phyloP scores from a whole-genome alignment of 2,888 invertebrate genomes.

The Stratiomys singularior region DNA sequence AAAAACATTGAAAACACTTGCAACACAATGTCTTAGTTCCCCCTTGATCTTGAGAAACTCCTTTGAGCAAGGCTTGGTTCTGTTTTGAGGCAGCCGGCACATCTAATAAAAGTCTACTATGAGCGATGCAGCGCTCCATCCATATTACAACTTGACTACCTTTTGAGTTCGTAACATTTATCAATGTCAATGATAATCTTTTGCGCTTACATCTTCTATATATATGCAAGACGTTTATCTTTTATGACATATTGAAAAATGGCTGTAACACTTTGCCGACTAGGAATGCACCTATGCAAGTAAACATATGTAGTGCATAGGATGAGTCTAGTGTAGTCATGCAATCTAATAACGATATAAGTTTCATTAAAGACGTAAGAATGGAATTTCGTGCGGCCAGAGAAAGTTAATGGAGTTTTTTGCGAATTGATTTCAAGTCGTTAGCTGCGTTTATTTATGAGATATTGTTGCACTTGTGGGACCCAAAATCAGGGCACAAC shows the following conservation, averaged over 20 bases:
- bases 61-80: neutral
- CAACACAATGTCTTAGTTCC: neutral
- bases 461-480: no score
- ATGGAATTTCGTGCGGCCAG: neutral
- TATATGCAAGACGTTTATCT: constrained; percentile 3
- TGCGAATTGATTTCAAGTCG: neutral
- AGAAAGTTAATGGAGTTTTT: neutral
- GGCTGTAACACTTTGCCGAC: neutral
- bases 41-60: constrained; percentile 9
- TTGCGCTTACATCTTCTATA: no score
- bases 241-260: constrained; percentile 12
- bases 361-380: neutral
- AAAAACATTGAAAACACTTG: neutral
- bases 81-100: neutral
- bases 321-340: neutral
- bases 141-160: constrained; percentile 17
- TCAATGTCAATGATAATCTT: constrained; percentile 20
- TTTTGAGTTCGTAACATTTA: constrained; percentile 27
- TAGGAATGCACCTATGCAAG: no score
- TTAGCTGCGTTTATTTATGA: no score
- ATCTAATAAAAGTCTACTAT: neutral
- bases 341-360: neutral
- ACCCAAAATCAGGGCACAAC: no score
- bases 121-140: neutral
- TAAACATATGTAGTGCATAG: no score